Conservation (phyloP, 2,797 vertebrate genomes). For the Rhodeus uyekii region DNA sequence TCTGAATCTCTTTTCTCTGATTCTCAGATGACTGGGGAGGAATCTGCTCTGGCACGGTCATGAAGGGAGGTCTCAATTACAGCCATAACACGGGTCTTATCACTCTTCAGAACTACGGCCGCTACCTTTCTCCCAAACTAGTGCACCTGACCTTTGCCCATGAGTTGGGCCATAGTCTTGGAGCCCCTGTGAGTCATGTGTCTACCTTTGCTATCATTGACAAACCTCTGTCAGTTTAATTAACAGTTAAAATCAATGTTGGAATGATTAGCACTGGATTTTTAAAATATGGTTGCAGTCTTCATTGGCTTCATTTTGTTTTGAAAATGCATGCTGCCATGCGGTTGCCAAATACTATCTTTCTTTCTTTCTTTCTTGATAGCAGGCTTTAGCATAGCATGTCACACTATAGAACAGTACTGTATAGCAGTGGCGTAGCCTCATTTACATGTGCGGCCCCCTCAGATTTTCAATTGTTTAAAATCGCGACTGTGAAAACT, state of each 20-base stretch:
- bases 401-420: not conserved
- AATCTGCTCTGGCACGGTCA: conserved; percentile 73
- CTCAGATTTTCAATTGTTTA: too few relatives aligned
- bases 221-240: not conserved
- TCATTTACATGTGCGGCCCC: too few relatives aligned
- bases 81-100: conserved; percentile 82
- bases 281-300: not conserved
- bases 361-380: not conserved
- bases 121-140: conserved; percentile 71
- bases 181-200: conserved; percentile 76
- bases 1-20: not conserved
- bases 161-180: conserved; percentile 85
- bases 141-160: conserved; percentile 83
- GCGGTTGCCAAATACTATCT: not conserved
- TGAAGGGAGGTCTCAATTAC: conserved; percentile 48
- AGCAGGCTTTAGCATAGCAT: not conserved
- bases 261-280: not conserved
- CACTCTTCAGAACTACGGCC: conserved; percentile 83
- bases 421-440: too few relatives aligned
- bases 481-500: too few relatives aligned
- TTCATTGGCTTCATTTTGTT: not conserved
- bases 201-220: not conserved
- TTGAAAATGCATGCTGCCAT: not conserved
- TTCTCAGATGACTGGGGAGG: conserved; percentile 79
- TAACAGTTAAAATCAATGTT: not conserved